These are phyloP conservation scores for Lordiphosa andalusiaca DNA, from an alignment of 2,888 invertebrate species.

Conservation along the genomic window DNA sequence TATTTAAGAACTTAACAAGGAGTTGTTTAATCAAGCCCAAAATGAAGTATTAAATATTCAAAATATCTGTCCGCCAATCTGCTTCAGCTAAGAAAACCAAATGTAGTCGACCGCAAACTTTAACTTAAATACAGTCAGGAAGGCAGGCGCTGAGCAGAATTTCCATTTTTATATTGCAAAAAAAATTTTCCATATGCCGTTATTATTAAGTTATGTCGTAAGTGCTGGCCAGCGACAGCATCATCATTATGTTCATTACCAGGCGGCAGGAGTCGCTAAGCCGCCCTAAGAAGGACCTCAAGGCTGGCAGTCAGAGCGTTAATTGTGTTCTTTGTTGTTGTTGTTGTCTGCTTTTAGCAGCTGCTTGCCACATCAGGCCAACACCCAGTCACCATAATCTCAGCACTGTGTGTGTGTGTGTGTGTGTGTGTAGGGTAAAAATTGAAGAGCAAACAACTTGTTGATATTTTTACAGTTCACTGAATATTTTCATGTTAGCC, in stretches of 20 bases:
- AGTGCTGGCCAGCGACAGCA: slow-evolving; percentile 1
- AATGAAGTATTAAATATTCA: too few species aligned
- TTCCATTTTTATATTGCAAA: slow-evolving; percentile 47
- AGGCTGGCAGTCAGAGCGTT: slow-evolving; percentile 37
- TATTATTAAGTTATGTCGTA: slow-evolving; percentile 62
- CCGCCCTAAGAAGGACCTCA: slow-evolving; percentile 2
- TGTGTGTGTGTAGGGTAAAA: slow-evolving; percentile 41
- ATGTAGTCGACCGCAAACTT: too few species aligned
- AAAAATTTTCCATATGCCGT: slow-evolving; percentile 66
- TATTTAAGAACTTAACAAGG: too few species aligned
- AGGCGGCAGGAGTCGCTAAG: slow-evolving; percentile 4
- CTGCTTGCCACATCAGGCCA: slow-evolving; percentile 48
- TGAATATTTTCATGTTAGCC: slow-evolving; percentile 63
- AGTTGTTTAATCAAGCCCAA: too few species aligned
- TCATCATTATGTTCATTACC: slow-evolving; percentile 5
- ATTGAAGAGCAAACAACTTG: slow-evolving; percentile 73
- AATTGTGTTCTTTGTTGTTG: slow-evolving; percentile 58
- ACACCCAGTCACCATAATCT: slow-evolving; percentile 22
- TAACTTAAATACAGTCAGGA: too few species aligned
- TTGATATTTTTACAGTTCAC: slow-evolving; percentile 74
- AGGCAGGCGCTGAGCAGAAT: slow-evolving; percentile 17
- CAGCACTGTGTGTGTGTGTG: slow-evolving; percentile 25
- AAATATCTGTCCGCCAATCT: too few species aligned
- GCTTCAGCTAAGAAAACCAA: too few species aligned
- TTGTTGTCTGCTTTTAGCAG: slow-evolving; percentile 42